Evolutionary conservation across 2,888 invertebrate genomes (phyloP), one percentile per base, ranked within the genome.

Genomic region (Synanthedon myopaeformis): DNA sequence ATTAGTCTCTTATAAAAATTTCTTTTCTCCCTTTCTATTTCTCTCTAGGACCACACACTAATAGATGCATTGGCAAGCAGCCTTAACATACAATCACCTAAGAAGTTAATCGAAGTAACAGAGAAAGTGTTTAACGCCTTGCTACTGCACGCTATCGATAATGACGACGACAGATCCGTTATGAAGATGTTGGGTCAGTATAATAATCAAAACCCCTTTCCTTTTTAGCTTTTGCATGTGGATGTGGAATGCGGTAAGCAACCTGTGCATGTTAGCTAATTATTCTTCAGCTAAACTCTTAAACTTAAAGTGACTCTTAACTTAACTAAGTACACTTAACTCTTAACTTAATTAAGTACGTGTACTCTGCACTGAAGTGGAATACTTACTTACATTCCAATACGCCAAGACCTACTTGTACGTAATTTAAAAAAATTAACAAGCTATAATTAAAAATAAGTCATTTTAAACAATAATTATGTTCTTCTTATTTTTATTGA

Each of bases 41-140:
- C 42, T 41, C 62, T 70, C 2, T 65, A 89, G 83, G 89, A 89
- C 54, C 76, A 85, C 57, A 84, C 86, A 1, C 74, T 91, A 4
- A 85, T 91, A 57, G 89, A 90, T 50, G 89, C 89, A 0, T 68
- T 91, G 10, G 89, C 90, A 0, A 70, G 74, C 41, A 87, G 89
- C 45, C 77, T 92, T 19, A 89, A 89, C 58, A 79, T 91, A 52
- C 89, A 90, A 55, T 85, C 88, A 0, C 82, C 83, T 0, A 82
- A 79, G 63, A 79, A 76, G 55, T 58, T 85, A 12, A 67, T 74
- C n/a, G 79, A 82, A 53, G 79, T 86, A 10, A 77, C 82, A 0
- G 82, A 81, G 53, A 82, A 75, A 53, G 86, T 88, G 5, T 77
- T 81, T 58, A 74, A 70, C 1, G 78, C 86, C 0, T 61, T 87